Percentiles rank a stretch among this genome's conserved stretches.
Conservation (phyloP, 2,888 invertebrate genomes). For the Gortyna flavago region DNA sequence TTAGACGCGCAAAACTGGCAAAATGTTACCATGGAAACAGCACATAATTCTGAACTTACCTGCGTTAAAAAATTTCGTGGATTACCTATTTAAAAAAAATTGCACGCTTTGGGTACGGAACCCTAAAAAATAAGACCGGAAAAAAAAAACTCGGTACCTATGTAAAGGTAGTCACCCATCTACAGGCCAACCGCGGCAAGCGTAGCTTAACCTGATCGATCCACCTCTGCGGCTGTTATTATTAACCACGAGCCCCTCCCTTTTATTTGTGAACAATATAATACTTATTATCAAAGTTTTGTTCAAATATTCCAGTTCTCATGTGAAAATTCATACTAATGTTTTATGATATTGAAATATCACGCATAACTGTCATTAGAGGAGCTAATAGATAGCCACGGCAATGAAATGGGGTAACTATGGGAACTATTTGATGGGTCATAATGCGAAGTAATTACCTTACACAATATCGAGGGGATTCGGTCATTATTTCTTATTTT, state of each 20-base stretch:
- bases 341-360: conserved; percentile 64
- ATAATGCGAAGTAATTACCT: conserved; percentile 65
- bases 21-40: no score
- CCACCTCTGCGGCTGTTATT: no score
- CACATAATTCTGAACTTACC: no score
- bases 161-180: no score
- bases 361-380: conserved; percentile 75
- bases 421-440: conserved; percentile 69
- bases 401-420: conserved; percentile 59
- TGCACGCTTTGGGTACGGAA: no score
- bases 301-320: conserved; percentile 52
- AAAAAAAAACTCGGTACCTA: no score
- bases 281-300: not conserved
- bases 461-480: conserved; percentile 45
- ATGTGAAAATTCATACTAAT: conserved; percentile 58
- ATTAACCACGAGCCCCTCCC: not conserved
- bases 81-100: no score
- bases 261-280: not conserved
- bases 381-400: conserved; percentile 55
- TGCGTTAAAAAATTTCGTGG: no score
- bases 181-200: no score
- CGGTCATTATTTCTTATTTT: conserved; percentile 16
- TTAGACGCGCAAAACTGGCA: no score
- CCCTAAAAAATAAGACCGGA: no score
- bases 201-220: no score